These are phyloP conservation scores for Nixonia krombeini DNA, from an alignment of 1,140 invertebrate species.

Conservation along the genomic window DNA sequence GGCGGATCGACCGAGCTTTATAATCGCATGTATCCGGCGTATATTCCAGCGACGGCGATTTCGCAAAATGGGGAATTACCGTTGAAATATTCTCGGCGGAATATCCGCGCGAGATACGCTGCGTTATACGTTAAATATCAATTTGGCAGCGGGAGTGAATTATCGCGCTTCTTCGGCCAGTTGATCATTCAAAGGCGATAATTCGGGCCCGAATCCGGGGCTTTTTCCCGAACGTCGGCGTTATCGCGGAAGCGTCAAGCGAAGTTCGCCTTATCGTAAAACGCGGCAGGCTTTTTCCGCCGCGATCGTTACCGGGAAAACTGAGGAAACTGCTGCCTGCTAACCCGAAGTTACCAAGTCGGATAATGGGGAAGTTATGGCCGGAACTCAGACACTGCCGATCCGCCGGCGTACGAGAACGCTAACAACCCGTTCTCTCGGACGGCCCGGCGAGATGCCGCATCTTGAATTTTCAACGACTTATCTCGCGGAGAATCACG, in stretches of 20 bases:
- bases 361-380: constrained; percentile 50
- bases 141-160: too few relatives aligned
- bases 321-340: constrained; percentile 11
- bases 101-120: too few relatives aligned
- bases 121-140: too few relatives aligned
- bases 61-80: too few relatives aligned
- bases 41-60: too few relatives aligned
- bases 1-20: not conserved
- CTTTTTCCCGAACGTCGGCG: constrained; percentile 18
- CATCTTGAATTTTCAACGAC: too few relatives aligned
- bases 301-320: constrained; percentile 43
- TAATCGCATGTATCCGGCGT: too few relatives aligned
- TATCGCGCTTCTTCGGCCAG: too few relatives aligned
- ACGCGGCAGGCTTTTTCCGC: constrained; percentile 38
- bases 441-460: constrained; percentile 4
- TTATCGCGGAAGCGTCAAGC: constrained; percentile 43
- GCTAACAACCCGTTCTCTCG: constrained; percentile 44
- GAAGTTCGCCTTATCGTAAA: constrained; percentile 46
- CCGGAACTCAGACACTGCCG: constrained; percentile 15
- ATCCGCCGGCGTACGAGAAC: constrained; percentile 32
- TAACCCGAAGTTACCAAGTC: constrained; percentile 23
- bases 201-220: constrained; percentile 17
- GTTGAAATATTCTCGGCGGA: too few relatives aligned
- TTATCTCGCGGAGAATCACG: too few relatives aligned
- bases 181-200: constrained; percentile 5